A percentile compares a stretch with the other conserved stretches of the same genome.
Conservation (phyloP, 2,797 vertebrate genomes). For the Lycodopsis pacificus region DNA sequence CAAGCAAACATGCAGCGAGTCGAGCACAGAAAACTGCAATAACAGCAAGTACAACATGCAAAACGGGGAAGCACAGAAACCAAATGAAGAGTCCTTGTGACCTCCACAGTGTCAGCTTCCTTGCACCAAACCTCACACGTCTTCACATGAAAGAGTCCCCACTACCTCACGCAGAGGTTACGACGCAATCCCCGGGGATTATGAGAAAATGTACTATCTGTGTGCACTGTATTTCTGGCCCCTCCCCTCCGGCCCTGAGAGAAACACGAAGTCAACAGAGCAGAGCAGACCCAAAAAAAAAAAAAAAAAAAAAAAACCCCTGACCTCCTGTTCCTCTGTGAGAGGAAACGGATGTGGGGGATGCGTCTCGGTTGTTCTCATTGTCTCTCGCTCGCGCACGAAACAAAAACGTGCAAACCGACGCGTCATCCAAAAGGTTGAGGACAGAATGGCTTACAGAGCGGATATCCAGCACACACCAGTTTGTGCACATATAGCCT, state of each 20-base stretch:
- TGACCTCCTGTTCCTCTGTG: constrained; percentile 64
- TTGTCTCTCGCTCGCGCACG: neutral
- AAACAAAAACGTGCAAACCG: constrained; percentile 35
- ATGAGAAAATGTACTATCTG: constrained; percentile 27
- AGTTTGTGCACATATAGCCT: constrained; percentile 13
- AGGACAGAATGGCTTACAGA: constrained; percentile 36
- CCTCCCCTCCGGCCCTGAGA: constrained; percentile 34
- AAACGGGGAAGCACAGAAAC: neutral
- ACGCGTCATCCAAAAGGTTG: constrained; percentile 30
- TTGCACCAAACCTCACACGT: neutral
- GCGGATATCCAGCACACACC: constrained; percentile 31
- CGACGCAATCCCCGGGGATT: neutral
- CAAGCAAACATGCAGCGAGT: constrained; percentile 1
- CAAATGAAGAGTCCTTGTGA: neutral
- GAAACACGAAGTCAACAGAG: constrained; percentile 50
- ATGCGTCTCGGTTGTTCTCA: constrained; percentile 13
- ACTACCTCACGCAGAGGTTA: constrained; percentile 8
- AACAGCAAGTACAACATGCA: neutral
- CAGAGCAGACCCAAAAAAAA: no score
- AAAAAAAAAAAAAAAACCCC: constrained; percentile 19
- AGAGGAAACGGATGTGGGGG: constrained; percentile 73
- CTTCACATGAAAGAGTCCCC: neutral
- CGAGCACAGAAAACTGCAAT: constrained; percentile 5
- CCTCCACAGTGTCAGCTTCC: neutral
- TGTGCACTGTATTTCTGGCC: neutral